Conservation (phyloP, 2,888 invertebrate species). For the Pollenia griseotomentosa region DNA sequence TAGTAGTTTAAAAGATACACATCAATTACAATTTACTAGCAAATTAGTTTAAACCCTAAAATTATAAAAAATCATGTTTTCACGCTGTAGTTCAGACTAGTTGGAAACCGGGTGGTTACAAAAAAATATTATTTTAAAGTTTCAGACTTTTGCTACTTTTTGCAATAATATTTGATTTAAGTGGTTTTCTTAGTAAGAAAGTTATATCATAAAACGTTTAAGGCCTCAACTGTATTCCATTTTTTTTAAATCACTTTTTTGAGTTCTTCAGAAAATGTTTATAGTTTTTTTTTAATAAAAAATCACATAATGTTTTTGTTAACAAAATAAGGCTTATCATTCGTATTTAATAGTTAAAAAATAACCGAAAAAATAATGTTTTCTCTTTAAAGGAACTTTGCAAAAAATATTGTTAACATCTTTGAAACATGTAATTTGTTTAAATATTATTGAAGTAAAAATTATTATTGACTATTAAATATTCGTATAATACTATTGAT, state of each 20-base stretch:
- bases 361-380: slow-evolving; percentile 4
- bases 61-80: too few relatives aligned
- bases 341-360: slow-evolving; percentile 26
- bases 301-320: slow-evolving; percentile 63
- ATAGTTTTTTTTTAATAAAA: slow-evolving; percentile 31
- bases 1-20: too few relatives aligned
- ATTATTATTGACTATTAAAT: slow-evolving; percentile 37
- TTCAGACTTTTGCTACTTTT: too few relatives aligned
- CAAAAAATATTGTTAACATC: background rate
- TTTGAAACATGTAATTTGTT: slow-evolving; percentile 9
- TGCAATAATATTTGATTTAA: too few relatives aligned
- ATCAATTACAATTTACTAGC: too few relatives aligned
- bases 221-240: slow-evolving; percentile 40
- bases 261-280: slow-evolving; percentile 49
- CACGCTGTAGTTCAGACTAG: too few relatives aligned
- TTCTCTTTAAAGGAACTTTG: slow-evolving; percentile 39
- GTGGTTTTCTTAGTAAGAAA: too few relatives aligned
- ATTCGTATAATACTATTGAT: slow-evolving; percentile 4
- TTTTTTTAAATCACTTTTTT: slow-evolving; percentile 28
- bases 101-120: too few relatives aligned
- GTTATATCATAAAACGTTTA: background rate
- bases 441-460: slow-evolving; percentile 14
- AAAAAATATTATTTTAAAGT: too few relatives aligned
- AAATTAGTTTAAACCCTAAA: too few relatives aligned
- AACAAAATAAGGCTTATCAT: slow-evolving; percentile 60